Percentiles rank a stretch among this genome's conserved stretches.
These are phyloP conservation scores for Drosophila serrata DNA, from an alignment of 1,140 invertebrate species.

Conservation along the genomic window DNA sequence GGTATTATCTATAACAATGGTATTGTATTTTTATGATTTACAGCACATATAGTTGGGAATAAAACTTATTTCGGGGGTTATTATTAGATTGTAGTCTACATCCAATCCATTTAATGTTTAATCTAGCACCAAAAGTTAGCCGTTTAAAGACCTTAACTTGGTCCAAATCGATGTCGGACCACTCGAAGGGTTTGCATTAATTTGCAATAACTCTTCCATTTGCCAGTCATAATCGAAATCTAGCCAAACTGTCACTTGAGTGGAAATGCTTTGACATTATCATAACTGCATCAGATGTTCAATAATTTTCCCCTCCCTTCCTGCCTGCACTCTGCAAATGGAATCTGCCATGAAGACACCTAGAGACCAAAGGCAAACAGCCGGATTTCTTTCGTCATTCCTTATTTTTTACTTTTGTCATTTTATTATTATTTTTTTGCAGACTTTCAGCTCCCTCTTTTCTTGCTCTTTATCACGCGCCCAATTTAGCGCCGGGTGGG, in stretches of 20 bases:
- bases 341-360: constrained; percentile 38
- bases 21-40: constrained; percentile 33
- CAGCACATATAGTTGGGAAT: constrained; percentile 1
- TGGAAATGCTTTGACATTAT: constrained; percentile 67
- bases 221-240: constrained; percentile 60
- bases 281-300: constrained; percentile 69
- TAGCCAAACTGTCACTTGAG: constrained; percentile 54
- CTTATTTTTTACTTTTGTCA: neutral
- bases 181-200: constrained; percentile 50
- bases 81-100: neutral
- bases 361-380: constrained; percentile 54
- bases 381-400: constrained; percentile 29
- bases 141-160: constrained; percentile 19
- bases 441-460: constrained; percentile 39
- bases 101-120: constrained; percentile 1
- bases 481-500: constrained; percentile 47
- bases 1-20: constrained; percentile 13
- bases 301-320: constrained; percentile 33
- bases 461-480: constrained; percentile 72
- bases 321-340: constrained; percentile 40
- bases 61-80: neutral
- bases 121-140: neutral
- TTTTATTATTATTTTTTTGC: neutral
- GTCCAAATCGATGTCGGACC: constrained; percentile 31
- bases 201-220: constrained; percentile 58